Evolutionary conservation across 2,888 invertebrate genomes (phyloP), one percentile per base, ranked within the genome.

Genomic region (Tetrapedia diversipes): DNA sequence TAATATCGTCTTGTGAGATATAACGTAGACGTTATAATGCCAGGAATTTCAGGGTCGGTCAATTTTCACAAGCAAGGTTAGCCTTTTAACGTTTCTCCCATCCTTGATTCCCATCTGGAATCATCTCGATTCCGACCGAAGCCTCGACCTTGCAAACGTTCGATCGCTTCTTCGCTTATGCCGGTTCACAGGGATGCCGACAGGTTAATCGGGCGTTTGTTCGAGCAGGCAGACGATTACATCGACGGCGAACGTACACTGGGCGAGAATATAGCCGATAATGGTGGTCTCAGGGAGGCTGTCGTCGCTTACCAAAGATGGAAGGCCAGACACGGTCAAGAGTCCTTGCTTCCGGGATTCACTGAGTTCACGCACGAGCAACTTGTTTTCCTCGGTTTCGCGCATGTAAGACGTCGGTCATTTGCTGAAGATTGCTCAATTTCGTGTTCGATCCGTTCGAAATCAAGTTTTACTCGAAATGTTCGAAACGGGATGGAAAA

Each of bases 221-320:
- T 32, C 19, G 8, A 37, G 37, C 70, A 91, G 91, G 83, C 89
- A 2, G 81, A 89, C 77, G 86, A 88, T 41, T 83, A 96, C 95
- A 93, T 97, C 37, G 94, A 96, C 87, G 97, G 97, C 0, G 94
- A 94, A 82, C 92, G 94, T 77, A 97, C 97, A 0, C 91, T 97
- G 67, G 96, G 95, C 0, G 97, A 97, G 92, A 97, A 97, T 86
- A 95, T 97, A 77, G 97, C 97, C 0, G 97, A 97, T 88, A 97
- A 97, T 86, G 97, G 96, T 0, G 97, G 97, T 0, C 92, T 97
- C 59, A 93, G 95, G 60, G 96, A 96, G 89, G 96, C 97, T 0
- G 93, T 94, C 41, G 92, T 93, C 47, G 97, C 96, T 0, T 95
- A 96, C 83, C 93, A 93, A 74, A 93, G 93, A 63, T 95, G 94